Percentiles rank a stretch among this genome's conserved stretches.
Conservation (phyloP, 2,797 vertebrate species). For the Tinamus major region DNA sequence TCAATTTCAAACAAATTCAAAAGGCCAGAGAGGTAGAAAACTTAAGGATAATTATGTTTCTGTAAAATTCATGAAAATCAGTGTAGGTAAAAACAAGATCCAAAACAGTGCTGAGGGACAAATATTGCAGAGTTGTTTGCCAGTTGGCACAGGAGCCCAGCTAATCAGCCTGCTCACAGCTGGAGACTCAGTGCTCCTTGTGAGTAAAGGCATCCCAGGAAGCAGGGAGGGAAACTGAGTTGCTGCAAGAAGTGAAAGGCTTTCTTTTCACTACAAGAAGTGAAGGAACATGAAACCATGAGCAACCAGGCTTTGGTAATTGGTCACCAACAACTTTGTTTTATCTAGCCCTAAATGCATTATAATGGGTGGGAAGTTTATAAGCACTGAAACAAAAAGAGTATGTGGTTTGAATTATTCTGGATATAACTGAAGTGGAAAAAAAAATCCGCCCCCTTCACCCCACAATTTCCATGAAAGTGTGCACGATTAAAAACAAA, state of each 20-base stretch:
- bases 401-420: not conserved
- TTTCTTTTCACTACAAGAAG: not conserved
- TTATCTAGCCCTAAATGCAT: not conserved
- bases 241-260: not conserved
- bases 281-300: not conserved
- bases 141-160: not conserved
- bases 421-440: fast-evolving
- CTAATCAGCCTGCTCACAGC: not conserved
- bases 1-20: not conserved
- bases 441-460: not conserved
- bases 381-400: not conserved
- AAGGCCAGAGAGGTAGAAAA: not conserved
- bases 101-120: not conserved
- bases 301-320: not conserved
- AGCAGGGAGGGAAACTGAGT: not conserved
- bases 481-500: not conserved
- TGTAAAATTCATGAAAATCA: not conserved
- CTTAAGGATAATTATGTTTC: not conserved
- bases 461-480: not conserved
- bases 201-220: not conserved
- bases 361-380: not conserved
- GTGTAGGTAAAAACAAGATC: not conserved
- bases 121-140: not conserved
- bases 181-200: not conserved
- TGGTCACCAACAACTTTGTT: not conserved